Evolutionary conservation across 2,888 invertebrate species (phyloP), one percentile per base, ranked within the genome.

Genomic region (Drosophila meridiana): DNA sequence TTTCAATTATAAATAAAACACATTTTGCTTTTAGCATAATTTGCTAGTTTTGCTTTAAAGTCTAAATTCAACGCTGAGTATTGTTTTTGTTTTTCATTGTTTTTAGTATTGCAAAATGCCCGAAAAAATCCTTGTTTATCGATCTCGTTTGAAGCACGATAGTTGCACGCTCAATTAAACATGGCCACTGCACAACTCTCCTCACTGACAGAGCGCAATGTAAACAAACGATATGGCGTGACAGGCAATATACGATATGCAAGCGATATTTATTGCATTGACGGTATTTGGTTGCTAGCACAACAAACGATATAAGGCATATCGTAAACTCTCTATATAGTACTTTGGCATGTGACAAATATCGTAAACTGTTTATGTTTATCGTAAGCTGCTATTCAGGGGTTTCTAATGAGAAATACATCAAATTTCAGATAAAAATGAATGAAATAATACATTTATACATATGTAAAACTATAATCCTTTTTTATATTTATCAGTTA

Each of bases 141-240:
- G 60, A 50, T 50, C 50, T 40, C 4, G 11, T 7, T 38, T 30
- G 0, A 13, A 13, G 59, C 0, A 34, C 60, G 50, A 60, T 50
- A 13, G 26, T 36, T 26, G 5, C 14, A 14, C 8, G 3, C 3
- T 38, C 38, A 53, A 40, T 28, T 14, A 14, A 9, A 1, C 4
- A 47, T 28, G 47, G 28, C 0, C 20, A 4, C 8, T 28, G 14
- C 28, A 30, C 4, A 4, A n/a, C 30, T 14, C 28, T 48, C 47
- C 8, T 28, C 3, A 43, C 7, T 2, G 11, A 3, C 11, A 1
- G 7, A 59, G 36, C 14, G 40, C 2, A 42, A 32, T 5, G 60
- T 60, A 60, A 60, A 30, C 40, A 48, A 48, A 48, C 48, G 40
- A 60, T 59, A n/a, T 48, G 34, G 7, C 6, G 2, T 6, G 30